Conservation (phyloP, 2,888 invertebrate species). For the Bembecia ichneumoniformis region DNA sequence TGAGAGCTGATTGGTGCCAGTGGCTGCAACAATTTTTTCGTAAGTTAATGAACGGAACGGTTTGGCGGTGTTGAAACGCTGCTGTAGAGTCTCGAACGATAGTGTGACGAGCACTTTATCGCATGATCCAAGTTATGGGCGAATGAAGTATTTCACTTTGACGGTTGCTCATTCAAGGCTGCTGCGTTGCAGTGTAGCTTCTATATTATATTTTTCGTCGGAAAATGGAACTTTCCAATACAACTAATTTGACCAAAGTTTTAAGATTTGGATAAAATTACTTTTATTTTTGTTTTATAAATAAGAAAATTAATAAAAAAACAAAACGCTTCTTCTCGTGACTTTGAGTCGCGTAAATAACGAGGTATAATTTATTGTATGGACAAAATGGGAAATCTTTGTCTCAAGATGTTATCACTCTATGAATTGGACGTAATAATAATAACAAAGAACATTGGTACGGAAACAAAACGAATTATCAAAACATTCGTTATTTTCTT, state of each 20-base stretch:
- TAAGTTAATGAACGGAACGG: conserved; percentile 31
- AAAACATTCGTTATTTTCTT: no score
- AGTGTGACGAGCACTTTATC: neutral
- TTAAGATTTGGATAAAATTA: no score
- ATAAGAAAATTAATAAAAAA: neutral
- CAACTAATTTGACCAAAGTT: no score
- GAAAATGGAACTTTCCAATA: no score
- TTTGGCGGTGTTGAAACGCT: conserved; percentile 6
- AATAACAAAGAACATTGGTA: conserved; percentile 6
- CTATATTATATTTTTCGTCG: no score
- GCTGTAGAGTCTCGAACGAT: conserved; percentile 5
- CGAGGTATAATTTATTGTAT: neutral
- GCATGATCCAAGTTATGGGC: neutral
- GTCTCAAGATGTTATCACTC: conserved; percentile 10
- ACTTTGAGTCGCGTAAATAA: conserved; percentile 1
- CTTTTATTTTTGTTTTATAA: neutral
- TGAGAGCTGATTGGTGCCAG: neutral
- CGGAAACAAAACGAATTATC: conserved; percentile 1
- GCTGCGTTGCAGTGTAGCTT: no score
- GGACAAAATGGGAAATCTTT: neutral
- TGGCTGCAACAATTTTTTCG: conserved; percentile 11
- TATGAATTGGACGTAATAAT: conserved; percentile 7
- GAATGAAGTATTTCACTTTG: neutral
- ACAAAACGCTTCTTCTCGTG: conserved; percentile 2
- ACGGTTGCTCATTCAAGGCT: no score